A percentile compares a stretch with the other conserved stretches of the same genome.
These are phyloP conservation scores for Cyanoderma ruficeps DNA, from an alignment of 2,113 vertebrate genomes.

Conservation along the genomic window DNA sequence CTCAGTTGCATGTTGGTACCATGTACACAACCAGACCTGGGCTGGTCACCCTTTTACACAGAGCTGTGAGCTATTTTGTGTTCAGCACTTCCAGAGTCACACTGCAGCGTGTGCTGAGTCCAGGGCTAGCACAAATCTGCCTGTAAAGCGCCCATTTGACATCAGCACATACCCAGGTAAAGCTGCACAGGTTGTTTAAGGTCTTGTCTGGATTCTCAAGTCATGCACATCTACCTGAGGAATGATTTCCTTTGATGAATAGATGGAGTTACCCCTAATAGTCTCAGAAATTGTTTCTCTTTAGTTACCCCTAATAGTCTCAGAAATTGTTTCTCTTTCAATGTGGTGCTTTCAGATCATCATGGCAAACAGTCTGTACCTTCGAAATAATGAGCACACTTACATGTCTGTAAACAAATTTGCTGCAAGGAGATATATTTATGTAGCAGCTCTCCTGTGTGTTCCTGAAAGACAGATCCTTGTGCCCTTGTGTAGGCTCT, in stretches of 20 bases:
- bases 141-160: background rate
- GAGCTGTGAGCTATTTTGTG: background rate
- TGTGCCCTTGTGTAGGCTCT: background rate
- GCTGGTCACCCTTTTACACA: rapidly evolving
- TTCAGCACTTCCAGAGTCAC: background rate
- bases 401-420: background rate
- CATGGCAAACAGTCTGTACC: background rate
- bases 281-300: background rate
- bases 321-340: background rate
- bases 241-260: background rate
- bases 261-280: background rate
- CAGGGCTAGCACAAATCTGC: background rate
- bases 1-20: background rate
- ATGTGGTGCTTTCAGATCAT: background rate
- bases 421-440: background rate
- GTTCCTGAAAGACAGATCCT: background rate
- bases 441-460: background rate
- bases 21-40: no score
- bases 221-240: background rate
- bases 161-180: background rate
- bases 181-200: background rate
- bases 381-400: background rate
- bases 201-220: background rate
- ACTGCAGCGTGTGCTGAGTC: background rate
- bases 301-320: background rate